These are phyloP conservation scores for Platyscapa corneri DNA, from an alignment of 1,140 invertebrate species.

Conservation along the genomic window DNA sequence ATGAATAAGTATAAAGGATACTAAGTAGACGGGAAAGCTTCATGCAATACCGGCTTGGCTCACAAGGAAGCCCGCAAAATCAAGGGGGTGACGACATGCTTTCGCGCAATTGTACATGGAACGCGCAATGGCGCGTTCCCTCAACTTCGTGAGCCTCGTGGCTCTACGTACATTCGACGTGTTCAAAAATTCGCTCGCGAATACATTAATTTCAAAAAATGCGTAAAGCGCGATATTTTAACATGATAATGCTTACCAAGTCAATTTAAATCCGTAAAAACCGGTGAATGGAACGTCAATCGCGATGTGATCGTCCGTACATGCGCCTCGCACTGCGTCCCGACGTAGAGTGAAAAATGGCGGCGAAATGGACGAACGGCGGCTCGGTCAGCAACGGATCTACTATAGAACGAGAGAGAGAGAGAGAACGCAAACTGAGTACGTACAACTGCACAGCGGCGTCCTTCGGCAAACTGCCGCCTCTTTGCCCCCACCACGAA, in stretches of 20 bases:
- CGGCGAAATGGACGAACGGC: too few relatives aligned
- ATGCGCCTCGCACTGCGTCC: conserved; percentile 28
- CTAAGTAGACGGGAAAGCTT: background rate
- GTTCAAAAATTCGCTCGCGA: background rate
- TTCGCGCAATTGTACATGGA: background rate
- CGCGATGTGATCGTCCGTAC: conserved; percentile 4
- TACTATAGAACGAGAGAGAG: background rate
- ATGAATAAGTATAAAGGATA: too few relatives aligned
- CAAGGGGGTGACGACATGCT: too few relatives aligned
- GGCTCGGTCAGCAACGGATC: background rate
- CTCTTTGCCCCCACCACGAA: background rate
- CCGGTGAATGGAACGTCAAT: background rate
- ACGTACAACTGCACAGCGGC: background rate
- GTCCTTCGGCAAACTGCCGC: conserved; percentile 27
- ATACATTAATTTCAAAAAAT: background rate
- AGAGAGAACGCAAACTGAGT: background rate
- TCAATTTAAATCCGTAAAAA: conserved; percentile 28
- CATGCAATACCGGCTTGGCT: background rate
- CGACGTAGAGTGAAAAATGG: conserved; percentile 42
- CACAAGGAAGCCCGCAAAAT: background rate
- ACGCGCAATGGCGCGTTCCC: background rate
- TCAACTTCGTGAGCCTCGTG: background rate
- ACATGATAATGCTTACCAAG: conserved; percentile 23
- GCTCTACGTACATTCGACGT: background rate
- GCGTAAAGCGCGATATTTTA: background rate